These are phyloP conservation scores for Plutella xylostella DNA, from an alignment of 2,888 invertebrate genomes.

Conservation along the genomic window DNA sequence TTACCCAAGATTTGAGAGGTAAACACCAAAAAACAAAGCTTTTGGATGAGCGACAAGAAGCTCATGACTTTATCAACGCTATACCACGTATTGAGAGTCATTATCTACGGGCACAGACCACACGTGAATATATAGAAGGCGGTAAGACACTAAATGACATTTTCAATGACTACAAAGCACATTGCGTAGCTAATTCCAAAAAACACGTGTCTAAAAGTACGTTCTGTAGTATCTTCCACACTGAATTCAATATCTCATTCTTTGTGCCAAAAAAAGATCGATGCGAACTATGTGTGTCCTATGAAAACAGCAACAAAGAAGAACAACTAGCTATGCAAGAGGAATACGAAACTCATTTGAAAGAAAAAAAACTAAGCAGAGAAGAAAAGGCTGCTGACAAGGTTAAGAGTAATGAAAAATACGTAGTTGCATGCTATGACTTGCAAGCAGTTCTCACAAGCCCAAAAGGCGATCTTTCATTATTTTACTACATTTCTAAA, in stretches of 20 bases:
- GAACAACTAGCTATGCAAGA: neutral
- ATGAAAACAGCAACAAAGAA: neutral
- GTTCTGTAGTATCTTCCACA: neutral
- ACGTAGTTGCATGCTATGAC: constrained; percentile 8
- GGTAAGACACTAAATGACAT: too few species aligned
- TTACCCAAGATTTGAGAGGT: too few species aligned
- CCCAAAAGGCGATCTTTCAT: constrained; percentile 16
- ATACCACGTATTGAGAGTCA: too few species aligned
- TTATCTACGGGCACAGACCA: too few species aligned
- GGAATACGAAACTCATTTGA: neutral
- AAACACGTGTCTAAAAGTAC: too few species aligned
- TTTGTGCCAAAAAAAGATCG: neutral
- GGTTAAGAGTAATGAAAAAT: neutral
- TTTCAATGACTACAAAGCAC: too few species aligned
- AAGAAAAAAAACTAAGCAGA: neutral
- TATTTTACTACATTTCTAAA: constrained; percentile 12
- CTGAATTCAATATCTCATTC: neutral
- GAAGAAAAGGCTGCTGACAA: neutral
- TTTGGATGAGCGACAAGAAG: too few species aligned
- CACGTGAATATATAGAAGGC: too few species aligned
- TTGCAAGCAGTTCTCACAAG: constrained; percentile 14
- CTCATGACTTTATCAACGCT: too few species aligned
- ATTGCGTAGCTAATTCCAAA: too few species aligned
- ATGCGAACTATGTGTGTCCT: neutral
- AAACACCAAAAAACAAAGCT: too few species aligned